Percentiles rank a stretch among this genome's conserved stretches.
Evolutionary conservation across 2,113 vertebrate species (phyloP).

Genomic region (Gasterosteus aculeatus): DNA sequence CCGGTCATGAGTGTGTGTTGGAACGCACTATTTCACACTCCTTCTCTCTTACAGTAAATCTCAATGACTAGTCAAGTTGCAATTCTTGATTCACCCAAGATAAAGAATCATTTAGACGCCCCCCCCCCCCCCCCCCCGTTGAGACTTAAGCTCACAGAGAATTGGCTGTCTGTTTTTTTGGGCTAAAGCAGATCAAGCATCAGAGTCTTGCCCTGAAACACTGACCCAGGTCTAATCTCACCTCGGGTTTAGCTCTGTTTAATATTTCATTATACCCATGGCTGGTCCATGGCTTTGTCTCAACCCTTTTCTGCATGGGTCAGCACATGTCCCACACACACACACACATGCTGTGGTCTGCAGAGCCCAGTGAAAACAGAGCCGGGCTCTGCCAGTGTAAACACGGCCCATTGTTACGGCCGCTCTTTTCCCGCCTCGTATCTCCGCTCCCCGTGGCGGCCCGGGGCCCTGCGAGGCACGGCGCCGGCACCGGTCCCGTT

Average conservation of each 20-base stretch:
- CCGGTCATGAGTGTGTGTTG: background rate
- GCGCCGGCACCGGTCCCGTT: conserved; percentile 31
- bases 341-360: conserved; percentile 37
- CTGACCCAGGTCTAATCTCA: conserved; percentile 57
- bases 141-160: background rate
- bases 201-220: conserved; percentile 20
- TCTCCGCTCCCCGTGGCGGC: conserved; percentile 51
- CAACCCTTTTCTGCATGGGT: conserved; percentile 63
- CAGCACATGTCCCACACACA: conserved; percentile 59
- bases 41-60: background rate
- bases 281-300: conserved; percentile 63
- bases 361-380: conserved; percentile 72
- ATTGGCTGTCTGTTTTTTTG: background rate
- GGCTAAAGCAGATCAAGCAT: conserved; percentile 14
- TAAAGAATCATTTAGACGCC: background rate
- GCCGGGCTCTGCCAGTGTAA: conserved; percentile 70
- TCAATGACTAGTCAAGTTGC: background rate
- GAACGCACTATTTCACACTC: background rate
- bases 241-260: conserved; percentile 60
- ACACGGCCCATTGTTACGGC: conserved; percentile 71
- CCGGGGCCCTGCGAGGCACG: conserved; percentile 32
- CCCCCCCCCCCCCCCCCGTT: conserved; percentile 2
- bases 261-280: conserved; percentile 69
- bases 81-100: background rate
- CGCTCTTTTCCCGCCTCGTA: conserved; percentile 61